Base-by-base conservation (phyloP, 2,888 invertebrate genomes). In the Zootermopsis nevadensis region DNA sequence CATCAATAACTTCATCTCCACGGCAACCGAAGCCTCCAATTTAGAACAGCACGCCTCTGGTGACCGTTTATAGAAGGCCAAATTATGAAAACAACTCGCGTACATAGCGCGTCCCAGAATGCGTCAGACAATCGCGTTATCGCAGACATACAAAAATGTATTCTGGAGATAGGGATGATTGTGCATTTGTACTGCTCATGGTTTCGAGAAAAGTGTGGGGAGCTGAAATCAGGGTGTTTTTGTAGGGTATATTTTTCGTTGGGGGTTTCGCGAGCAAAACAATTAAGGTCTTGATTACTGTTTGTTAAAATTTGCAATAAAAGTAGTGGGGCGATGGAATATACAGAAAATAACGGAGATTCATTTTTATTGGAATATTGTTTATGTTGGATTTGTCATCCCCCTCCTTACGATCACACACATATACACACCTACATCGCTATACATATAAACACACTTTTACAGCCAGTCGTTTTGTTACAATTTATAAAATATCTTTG, bases 1-100 rank as follows among this genome's bases (percentile, higher is more conserved):
- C 69, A 33, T 33, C 69, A 69, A 69, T 33, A 69, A 69, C 69
- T 33, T 31, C 31, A 33, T 69, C 33, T 69, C 69, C 69, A 69
- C 33, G 69, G 27, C 22, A 69, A 69, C 33, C 69, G 19, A 69
- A 69, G 30, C 33, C 15, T 33, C 69, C 69, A 69, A 69, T 69
- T 69, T 69, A 69, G 33, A 69, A 69, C 69, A 33, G 6, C 2
- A 33, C 31, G 22, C 33, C 69, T 12, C 33, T 19, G n/a, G n/a
- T 22, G 27, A 12, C 31, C 69, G 66, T 19, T 15, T n/a, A 10
- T 12, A 60, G 60, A 69, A 69, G 31, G 30, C 6, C 3, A 33
- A 69, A 60, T 60, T 60, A 60, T 60, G 60, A 60, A 60, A 7
- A 60, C 27, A 60, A 27, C 60, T 27, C 60, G 60, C n/a, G 27